phyloP scores from a whole-genome alignment of 2,888 invertebrate genomes.

The Agriopis marginaria region DNA sequence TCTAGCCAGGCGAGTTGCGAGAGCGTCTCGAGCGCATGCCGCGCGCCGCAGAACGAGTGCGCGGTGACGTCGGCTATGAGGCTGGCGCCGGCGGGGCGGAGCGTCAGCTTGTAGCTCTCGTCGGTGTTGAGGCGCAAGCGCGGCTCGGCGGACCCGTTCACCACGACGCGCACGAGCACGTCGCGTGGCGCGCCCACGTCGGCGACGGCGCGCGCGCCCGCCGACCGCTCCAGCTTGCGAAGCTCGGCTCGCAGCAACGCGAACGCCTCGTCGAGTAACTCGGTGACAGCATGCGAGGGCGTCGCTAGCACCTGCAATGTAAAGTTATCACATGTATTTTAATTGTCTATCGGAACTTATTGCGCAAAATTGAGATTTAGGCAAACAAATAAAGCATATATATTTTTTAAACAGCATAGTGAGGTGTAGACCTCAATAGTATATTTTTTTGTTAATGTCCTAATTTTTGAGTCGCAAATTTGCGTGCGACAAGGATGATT shows the following conservation, averaged over 20 bases:
- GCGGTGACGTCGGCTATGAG: conserved; percentile 88
- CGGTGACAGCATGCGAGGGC: conserved; percentile 72
- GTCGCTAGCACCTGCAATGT: conserved; percentile 67
- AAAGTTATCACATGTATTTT: neutral
- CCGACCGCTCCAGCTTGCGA: conserved; percentile 74
- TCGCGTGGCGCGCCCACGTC: conserved; percentile 73
- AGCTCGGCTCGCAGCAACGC: conserved; percentile 82
- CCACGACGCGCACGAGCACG: conserved; percentile 81
- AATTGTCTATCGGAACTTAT: no score
- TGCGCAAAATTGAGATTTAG: no score
- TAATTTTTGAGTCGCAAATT: no score
- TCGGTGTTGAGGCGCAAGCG: conserved; percentile 89
- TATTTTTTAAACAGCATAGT: no score
- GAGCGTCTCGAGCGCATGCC: conserved; percentile 92
- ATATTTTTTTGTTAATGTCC: no score
- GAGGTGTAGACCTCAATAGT: no score
- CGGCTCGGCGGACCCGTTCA: conserved; percentile 84
- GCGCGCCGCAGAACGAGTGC: conserved; percentile 91
- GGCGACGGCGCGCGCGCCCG: conserved; percentile 54
- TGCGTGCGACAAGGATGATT: no score
- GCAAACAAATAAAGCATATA: no score
- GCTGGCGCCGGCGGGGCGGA: conserved; percentile 79
- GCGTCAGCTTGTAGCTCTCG: conserved; percentile 90
- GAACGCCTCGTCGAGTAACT: conserved; percentile 82
- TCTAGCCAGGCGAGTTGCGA: conserved; percentile 94